Evolutionary conservation across 2,888 invertebrate genomes (phyloP), one percentile per base, ranked within the genome.

Genomic region (Nephrocerus scutellatus): DNA sequence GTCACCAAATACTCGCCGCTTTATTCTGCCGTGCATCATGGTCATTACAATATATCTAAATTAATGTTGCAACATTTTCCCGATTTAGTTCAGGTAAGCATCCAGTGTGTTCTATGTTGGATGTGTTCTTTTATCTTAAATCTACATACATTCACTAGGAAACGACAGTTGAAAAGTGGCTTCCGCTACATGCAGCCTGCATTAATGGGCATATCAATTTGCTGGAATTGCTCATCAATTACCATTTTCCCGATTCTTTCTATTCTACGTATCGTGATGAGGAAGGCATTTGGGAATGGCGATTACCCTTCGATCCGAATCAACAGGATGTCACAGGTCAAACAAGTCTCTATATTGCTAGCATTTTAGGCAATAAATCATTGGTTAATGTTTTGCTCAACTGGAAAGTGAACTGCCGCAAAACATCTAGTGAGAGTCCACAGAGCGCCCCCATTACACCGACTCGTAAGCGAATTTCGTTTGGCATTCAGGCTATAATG

Each of bases 1-100:
- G 84, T 88, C 19, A 93, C 93, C 3, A 83, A 85, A 57, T 92
- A 95, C 66, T 88, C 91, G 1, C 92, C 95, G 0, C 73, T 96
- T 1, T 93, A 95, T 68, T 84, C 89, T 37, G 87, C 93, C 4
- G 84, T 85, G 46, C 87, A 88, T 57, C 85, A 86, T 59, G 92
- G 92, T 0, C 82, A 87, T 59, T 70, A 73, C 47, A 82, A 84
- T 30, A 83, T 91, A 41, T 84, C 82, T 0, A 79, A 80, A 52
- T 62, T 84, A 46, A 68, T 93, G 51, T 70, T 93, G 10, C 72
- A 80, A 59, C 79, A 81, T 55, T 93, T 89, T 68, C 91, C 93
- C 0, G 82, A 86, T 53, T 77, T 92, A 49, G 80, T 85, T 10
- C 82, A 83, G 71, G 80, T 79, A 49, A 18, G 48, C 26, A 4